A percentile compares a stretch with the other conserved stretches of the same genome.
These are phyloP conservation scores for Cephalophus harveyi DNA, from an alignment of 2,113 vertebrate genomes.

Conservation along the genomic window DNA sequence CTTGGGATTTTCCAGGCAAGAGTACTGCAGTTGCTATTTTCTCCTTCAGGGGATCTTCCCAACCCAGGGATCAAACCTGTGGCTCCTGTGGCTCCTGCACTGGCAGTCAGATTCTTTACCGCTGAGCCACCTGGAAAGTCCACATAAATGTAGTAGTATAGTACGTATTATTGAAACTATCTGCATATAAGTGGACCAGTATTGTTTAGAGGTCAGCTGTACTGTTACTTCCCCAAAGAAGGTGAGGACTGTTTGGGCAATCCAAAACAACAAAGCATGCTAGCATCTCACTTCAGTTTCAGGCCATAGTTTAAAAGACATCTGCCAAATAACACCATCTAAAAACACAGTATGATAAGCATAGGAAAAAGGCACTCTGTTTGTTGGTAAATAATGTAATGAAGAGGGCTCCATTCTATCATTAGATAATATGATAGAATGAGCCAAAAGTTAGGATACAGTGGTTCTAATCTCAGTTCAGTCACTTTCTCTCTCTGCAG, in stretches of 20 bases:
- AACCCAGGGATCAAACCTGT: not conserved
- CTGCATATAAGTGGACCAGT: not conserved
- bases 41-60: not conserved
- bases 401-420: not conserved
- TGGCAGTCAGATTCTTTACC: not conserved
- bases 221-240: not conserved
- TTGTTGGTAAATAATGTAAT: not conserved
- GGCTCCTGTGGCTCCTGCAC: not conserved
- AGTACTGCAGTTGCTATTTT: not conserved
- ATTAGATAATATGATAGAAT: rapidly evolving
- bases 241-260: not conserved
- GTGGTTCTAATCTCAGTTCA: not conserved
- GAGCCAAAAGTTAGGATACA: not conserved
- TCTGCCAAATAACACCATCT: not conserved
- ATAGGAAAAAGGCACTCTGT: not conserved
- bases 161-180: not conserved
- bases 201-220: not conserved
- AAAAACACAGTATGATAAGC: not conserved
- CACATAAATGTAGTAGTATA: not conserved
- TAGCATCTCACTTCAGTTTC: not conserved
- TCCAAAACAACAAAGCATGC: not conserved
- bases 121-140: not conserved
- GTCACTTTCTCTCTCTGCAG: too few species aligned
- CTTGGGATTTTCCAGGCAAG: not conserved
- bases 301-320: not conserved